Percentiles rank a stretch among this genome's conserved stretches.
These are phyloP conservation scores for Pilophorus perplexus DNA, from an alignment of 2,888 invertebrate species.

Conservation along the genomic window DNA sequence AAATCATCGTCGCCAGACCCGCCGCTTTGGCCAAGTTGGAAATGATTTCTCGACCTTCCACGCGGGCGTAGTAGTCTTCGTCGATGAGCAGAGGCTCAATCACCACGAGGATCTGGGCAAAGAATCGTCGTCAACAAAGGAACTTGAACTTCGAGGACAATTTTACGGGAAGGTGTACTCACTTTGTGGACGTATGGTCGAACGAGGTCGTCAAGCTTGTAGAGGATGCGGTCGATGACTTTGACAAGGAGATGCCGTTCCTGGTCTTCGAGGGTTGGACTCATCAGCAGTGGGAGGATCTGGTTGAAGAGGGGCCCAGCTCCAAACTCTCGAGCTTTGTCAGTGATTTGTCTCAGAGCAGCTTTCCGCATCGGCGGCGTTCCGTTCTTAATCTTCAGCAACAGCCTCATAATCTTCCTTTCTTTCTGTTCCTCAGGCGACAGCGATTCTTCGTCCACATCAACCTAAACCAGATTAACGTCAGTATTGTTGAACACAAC, in stretches of 20 bases:
- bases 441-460: conserved; percentile 94
- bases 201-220: conserved; percentile 97
- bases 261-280: conserved; percentile 98
- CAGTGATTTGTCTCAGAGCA: conserved; percentile 94
- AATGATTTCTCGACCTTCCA: conserved; percentile 98
- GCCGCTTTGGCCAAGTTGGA: conserved; percentile 99
- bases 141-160: too few relatives aligned
- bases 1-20: conserved; percentile 99
- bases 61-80: conserved; percentile 99
- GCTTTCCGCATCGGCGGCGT: conserved; percentile 99
- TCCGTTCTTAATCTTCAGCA: conserved; percentile 98
- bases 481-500: not conserved
- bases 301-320: conserved; percentile 99
- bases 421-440: conserved; percentile 97
- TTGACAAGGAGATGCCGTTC: conserved; percentile 98
- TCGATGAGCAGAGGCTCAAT: conserved; percentile 98
- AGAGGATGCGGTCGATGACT: conserved; percentile 96
- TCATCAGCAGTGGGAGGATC: conserved; percentile 98
- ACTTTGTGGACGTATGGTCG: conserved; percentile 97
- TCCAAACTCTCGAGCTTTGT: conserved; percentile 97
- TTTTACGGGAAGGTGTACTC: too few relatives aligned
- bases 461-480: conserved; percentile 56
- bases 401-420: conserved; percentile 96
- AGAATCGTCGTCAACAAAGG: too few relatives aligned
- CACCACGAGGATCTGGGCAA: conserved; percentile 91